Conservation (phyloP, 2,888 invertebrate genomes). For the Andrena trimmerana region DNA sequence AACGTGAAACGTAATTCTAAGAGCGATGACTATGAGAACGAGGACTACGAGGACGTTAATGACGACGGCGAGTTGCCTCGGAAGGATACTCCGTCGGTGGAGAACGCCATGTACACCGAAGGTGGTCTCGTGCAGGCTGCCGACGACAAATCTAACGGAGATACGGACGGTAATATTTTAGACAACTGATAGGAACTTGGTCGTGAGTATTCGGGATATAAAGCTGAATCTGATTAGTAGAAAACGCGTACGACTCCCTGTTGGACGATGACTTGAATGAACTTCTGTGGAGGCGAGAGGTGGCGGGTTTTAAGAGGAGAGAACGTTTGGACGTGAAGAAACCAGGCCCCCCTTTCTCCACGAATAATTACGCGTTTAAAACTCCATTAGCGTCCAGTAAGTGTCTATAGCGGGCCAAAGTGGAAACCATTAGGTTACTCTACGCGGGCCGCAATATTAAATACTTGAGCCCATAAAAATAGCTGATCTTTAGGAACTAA, state of each 20-base stretch:
- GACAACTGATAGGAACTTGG: background rate
- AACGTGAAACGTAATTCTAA: slow-evolving; percentile 48
- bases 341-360: slow-evolving; percentile 94
- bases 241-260: slow-evolving; percentile 77
- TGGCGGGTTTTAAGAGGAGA: slow-evolving; percentile 92
- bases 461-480: too few species aligned
- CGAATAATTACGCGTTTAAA: slow-evolving; percentile 87
- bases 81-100: slow-evolving; percentile 15
- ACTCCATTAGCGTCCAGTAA: slow-evolving; percentile 66
- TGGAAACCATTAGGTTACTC: too few species aligned
- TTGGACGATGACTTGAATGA: slow-evolving; percentile 76
- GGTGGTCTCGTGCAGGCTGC: slow-evolving; percentile 76
- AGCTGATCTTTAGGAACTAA: too few species aligned
- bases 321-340: slow-evolving; percentile 97
- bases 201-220: background rate
- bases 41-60: slow-evolving; percentile 43
- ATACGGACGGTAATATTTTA: slow-evolving; percentile 42
- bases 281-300: slow-evolving; percentile 76
- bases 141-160: slow-evolving; percentile 36
- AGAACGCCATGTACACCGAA: slow-evolving; percentile 75
- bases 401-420: slow-evolving; percentile 1
- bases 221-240: slow-evolving; percentile 74
- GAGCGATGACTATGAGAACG: slow-evolving; percentile 42
- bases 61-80: slow-evolving; percentile 28
- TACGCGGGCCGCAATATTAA: too few species aligned